These are phyloP conservation scores for Siniperca undulata DNA, from an alignment of 2,797 vertebrate species.

Conservation along the genomic window DNA sequence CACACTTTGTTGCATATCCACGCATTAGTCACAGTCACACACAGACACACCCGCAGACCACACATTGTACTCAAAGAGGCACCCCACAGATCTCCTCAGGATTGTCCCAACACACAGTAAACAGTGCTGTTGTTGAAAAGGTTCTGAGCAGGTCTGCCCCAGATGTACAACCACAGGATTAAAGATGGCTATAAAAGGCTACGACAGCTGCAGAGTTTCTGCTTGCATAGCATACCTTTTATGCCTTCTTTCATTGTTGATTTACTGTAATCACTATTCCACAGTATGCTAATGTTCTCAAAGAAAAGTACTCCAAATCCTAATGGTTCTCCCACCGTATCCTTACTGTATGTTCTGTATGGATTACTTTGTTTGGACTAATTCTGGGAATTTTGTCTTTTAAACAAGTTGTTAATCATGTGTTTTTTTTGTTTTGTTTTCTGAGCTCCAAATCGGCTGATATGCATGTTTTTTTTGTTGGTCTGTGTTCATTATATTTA, in stretches of 20 bases:
- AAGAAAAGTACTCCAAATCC: neutral
- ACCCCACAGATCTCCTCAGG: slow-evolving; percentile 31
- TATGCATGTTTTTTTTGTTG: neutral
- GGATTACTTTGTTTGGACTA: neutral
- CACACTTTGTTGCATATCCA: slow-evolving; percentile 35
- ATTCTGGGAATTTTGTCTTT: neutral
- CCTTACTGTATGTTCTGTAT: neutral
- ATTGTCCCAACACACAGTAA: slow-evolving; percentile 15
- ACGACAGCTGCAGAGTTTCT: slow-evolving; percentile 20
- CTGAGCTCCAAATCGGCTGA: neutral
- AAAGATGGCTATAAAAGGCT: slow-evolving; percentile 46
- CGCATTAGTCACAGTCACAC: slow-evolving; percentile 52
- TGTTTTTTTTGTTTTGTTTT: neutral
- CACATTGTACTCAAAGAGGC: slow-evolving; percentile 47
- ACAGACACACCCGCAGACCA: slow-evolving; percentile 55
- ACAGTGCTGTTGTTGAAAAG: slow-evolving; percentile 29
- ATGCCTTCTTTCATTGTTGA: slow-evolving; percentile 7
- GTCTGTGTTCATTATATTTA: slow-evolving; percentile 23
- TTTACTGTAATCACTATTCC: slow-evolving; percentile 3
- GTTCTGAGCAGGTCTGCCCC: slow-evolving; percentile 24
- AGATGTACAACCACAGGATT: slow-evolving; percentile 21
- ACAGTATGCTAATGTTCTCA: neutral
- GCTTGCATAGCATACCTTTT: slow-evolving; percentile 7
- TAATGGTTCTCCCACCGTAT: neutral
- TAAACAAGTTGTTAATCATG: slow-evolving; percentile 1